Conservation (phyloP, 2,113 vertebrate species). For the Rhizomys pruinosus region DNA sequence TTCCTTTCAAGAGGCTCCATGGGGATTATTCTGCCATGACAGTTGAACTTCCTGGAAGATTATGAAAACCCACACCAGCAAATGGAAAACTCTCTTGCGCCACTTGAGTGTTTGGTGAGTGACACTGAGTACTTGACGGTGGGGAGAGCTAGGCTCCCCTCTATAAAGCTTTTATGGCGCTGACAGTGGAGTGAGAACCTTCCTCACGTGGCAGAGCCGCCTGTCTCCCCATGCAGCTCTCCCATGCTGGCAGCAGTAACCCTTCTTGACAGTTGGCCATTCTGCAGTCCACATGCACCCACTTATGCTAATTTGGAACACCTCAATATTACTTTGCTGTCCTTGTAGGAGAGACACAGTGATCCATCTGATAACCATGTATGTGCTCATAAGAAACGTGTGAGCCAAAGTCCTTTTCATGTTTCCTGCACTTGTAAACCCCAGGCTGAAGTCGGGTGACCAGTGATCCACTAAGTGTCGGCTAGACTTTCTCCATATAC, state of each 20-base stretch:
- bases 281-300: background rate
- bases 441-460: background rate
- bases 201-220: background rate
- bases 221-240: accelerated
- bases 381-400: background rate
- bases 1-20: background rate
- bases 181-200: background rate
- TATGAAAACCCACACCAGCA: constrained; percentile 7
- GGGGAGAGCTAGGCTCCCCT: background rate
- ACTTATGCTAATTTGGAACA: background rate
- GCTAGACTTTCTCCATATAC: background rate
- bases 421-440: background rate
- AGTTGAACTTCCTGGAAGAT: background rate
- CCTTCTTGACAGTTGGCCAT: background rate
- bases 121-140: constrained; percentile 24
- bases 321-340: background rate
- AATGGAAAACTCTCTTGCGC: background rate
- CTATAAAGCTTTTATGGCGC: constrained; percentile 50
- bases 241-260: background rate
- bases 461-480: background rate
- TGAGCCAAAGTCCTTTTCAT: background rate
- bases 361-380: background rate
- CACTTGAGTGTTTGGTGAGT: constrained; percentile 47
- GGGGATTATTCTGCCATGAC: background rate
- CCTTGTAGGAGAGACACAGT: background rate